These are phyloP conservation scores for Thripadectes ignobilis DNA, from an alignment of 2,797 vertebrate genomes.

Conservation along the genomic window DNA sequence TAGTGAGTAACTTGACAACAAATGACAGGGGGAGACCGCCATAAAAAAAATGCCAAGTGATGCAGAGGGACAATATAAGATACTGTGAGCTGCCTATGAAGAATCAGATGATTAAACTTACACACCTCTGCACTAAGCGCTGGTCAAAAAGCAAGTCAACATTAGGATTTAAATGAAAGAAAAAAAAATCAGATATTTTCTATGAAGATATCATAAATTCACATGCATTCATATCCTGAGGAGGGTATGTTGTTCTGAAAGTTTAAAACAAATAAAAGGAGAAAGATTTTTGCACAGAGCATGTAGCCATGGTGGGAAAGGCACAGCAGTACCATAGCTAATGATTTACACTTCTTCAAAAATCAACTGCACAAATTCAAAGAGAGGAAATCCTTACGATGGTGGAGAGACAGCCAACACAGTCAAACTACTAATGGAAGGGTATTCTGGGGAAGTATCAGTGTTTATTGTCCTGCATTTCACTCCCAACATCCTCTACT, in stretches of 20 bases:
- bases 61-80: neutral
- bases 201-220: neutral
- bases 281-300: neutral
- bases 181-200: neutral
- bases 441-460: neutral
- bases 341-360: neutral
- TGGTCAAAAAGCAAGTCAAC: neutral
- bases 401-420: neutral
- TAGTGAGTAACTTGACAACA: neutral
- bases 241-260: neutral
- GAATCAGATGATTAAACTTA: neutral
- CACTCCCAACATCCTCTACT: neutral
- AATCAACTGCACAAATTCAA: neutral
- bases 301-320: neutral
- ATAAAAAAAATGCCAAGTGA: neutral
- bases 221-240: neutral
- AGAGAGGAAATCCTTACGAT: neutral
- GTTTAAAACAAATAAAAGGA: neutral
- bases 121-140: neutral
- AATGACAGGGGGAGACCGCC: neutral
- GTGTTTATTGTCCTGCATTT: neutral
- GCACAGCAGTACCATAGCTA: neutral
- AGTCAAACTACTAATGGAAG: neutral
- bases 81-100: neutral
- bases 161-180: neutral